Evolutionary conservation across 2,113 vertebrate genomes (phyloP).

Genomic region (Bos javanicus): DNA sequence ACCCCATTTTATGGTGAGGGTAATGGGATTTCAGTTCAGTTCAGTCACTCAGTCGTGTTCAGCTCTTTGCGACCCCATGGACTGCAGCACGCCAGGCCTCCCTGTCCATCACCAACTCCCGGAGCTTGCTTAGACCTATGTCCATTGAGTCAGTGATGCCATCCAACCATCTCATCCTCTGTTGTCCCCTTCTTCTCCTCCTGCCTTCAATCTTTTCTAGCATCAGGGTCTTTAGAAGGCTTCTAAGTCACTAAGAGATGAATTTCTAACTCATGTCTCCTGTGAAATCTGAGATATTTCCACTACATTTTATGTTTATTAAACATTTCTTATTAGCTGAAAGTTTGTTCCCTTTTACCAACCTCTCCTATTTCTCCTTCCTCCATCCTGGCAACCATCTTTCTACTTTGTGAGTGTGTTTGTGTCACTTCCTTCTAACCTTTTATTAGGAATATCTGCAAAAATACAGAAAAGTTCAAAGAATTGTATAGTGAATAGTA

Average conservation of each 20-base stretch:
- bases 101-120: not conserved
- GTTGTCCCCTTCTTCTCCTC: not conserved
- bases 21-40: not conserved
- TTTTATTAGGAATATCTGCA: slow-evolving; percentile 5
- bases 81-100: not conserved
- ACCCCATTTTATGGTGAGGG: not conserved
- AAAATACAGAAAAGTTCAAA: not conserved
- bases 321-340: not conserved
- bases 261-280: not conserved
- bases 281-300: not conserved
- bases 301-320: not conserved
- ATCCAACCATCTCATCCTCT: not conserved
- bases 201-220: not conserved
- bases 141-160: not conserved
- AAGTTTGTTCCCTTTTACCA: not conserved
- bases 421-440: not conserved
- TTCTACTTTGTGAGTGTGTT: not conserved
- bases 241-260: not conserved
- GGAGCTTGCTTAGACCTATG: not conserved
- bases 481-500: not conserved
- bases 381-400: not conserved
- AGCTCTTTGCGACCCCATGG: not conserved
- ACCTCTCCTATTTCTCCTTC: not conserved
- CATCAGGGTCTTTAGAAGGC: not conserved
- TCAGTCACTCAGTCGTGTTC: not conserved